A percentile compares a stretch with the other conserved stretches of the same genome.
Evolutionary conservation across 2,113 vertebrate genomes (phyloP).

Genomic region (Megaceryle maxima): DNA sequence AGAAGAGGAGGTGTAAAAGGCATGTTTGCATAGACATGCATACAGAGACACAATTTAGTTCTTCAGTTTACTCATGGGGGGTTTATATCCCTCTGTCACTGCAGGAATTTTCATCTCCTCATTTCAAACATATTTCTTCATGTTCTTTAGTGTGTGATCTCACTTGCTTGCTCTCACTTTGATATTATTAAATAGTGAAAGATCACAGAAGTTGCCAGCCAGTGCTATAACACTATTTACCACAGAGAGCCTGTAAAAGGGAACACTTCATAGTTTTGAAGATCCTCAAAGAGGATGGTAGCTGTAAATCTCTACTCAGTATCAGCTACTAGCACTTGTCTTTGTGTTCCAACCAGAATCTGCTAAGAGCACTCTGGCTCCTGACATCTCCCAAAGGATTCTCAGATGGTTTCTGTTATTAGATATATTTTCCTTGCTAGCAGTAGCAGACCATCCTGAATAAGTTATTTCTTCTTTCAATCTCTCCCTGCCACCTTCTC

Average conservation of each 20-base stretch:
- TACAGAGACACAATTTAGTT: not conserved
- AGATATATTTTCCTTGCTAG: not conserved
- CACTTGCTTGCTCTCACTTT: rapidly evolving
- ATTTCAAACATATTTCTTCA: not conserved
- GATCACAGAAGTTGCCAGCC: not conserved
- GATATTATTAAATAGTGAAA: not conserved
- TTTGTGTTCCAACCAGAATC: not conserved
- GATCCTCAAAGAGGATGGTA: not conserved
- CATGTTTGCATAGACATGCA: not conserved
- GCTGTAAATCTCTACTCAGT: not conserved
- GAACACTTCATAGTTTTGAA: not conserved
- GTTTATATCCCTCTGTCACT: not conserved
- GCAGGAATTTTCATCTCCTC: not conserved
- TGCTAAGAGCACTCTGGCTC: not conserved
- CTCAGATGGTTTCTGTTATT: not conserved
- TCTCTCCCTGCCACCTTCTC: not conserved
- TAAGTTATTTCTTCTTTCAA: not conserved
- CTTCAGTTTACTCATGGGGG: not conserved
- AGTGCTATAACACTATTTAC: not conserved
- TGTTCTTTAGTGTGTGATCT: not conserved
- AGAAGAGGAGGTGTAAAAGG: not conserved
- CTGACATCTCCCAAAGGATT: not conserved
- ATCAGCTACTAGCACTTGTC: not conserved
- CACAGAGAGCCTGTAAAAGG: not conserved
- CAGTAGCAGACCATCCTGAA: not conserved